Evolutionary conservation across 1,140 invertebrate genomes (phyloP).

Genomic region (Philopotamus ludificatus): DNA sequence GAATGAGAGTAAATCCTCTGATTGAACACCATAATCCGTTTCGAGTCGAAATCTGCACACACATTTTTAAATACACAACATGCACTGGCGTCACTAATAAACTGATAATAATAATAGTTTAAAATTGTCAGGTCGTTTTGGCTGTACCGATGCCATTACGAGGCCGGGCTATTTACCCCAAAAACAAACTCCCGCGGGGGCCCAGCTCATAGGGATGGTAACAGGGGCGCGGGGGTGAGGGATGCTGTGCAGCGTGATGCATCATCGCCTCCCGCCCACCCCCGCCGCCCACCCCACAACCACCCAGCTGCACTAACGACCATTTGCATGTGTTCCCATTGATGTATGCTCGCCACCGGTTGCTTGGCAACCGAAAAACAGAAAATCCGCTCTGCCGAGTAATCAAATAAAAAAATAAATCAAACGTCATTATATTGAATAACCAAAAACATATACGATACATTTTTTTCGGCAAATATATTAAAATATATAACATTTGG

Average conservation of each 20-base stretch:
- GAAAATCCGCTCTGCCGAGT: slow-evolving; percentile 20
- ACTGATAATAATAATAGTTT: too few relatives aligned
- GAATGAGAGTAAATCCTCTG: too few relatives aligned
- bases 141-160: slow-evolving; percentile 19
- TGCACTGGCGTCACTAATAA: too few relatives aligned
- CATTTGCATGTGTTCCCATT: slow-evolving; percentile 35
- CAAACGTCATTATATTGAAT: slow-evolving; percentile 5
- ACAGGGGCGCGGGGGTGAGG: background rate
- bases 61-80: too few relatives aligned
- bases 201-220: background rate
- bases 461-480: too few relatives aligned
- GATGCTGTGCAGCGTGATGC: slow-evolving; percentile 11
- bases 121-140: too few relatives aligned
- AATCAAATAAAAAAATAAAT: slow-evolving; percentile 20
- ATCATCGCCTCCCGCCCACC: slow-evolving; percentile 9
- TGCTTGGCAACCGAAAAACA: slow-evolving; percentile 34
- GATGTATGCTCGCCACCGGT: slow-evolving; percentile 25
- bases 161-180: slow-evolving; percentile 34
- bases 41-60: too few relatives aligned
- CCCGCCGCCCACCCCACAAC: background rate
- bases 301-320: slow-evolving; percentile 31
- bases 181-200: slow-evolving; percentile 27
- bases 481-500: too few relatives aligned
- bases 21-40: too few relatives aligned
- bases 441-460: too few relatives aligned